phyloP scores from a whole-genome alignment of 2,797 vertebrate species.

The Protosalanx chinensis region DNA sequence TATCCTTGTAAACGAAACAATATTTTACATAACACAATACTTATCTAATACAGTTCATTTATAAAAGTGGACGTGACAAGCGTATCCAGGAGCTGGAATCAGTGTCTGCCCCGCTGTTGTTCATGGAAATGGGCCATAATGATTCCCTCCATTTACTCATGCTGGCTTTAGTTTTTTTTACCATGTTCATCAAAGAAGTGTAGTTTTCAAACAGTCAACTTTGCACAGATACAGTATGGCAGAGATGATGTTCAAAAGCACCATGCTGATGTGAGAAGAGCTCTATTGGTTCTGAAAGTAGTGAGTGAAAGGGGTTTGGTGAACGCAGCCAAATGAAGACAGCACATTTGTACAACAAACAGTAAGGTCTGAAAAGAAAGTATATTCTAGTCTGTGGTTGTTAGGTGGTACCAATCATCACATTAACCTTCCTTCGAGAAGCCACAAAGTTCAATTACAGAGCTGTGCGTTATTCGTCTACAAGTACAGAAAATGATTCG shows the following conservation, averaged over 20 bases:
- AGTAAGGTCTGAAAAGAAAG: constrained; percentile 25
- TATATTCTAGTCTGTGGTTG: constrained; percentile 18
- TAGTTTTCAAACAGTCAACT: constrained; percentile 23
- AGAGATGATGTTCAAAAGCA: constrained; percentile 1
- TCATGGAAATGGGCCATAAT: not conserved
- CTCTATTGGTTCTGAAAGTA: constrained; percentile 38
- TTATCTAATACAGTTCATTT: no score
- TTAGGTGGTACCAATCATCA: constrained; percentile 4
- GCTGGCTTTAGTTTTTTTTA: not conserved
- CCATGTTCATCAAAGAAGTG: not conserved
- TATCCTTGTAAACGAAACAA: no score
- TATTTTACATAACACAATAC: no score
- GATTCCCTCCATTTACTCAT: not conserved
- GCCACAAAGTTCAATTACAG: not conserved
- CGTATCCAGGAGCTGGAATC: no score
- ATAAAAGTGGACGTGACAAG: no score
- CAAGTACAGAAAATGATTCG: constrained; percentile 9
- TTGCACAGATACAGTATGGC: constrained; percentile 11
- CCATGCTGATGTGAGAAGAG: constrained; percentile 36
- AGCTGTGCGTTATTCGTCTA: not conserved
- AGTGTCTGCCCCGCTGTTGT: no score
- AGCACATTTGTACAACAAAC: constrained; percentile 12
- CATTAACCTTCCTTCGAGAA: constrained; percentile 22
- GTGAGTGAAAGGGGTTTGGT: constrained; percentile 33
- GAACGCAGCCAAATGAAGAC: constrained; percentile 6